Evolutionary conservation across 1,140 invertebrate species (phyloP).

Genomic region (Lamellibrachia luymesi): DNA sequence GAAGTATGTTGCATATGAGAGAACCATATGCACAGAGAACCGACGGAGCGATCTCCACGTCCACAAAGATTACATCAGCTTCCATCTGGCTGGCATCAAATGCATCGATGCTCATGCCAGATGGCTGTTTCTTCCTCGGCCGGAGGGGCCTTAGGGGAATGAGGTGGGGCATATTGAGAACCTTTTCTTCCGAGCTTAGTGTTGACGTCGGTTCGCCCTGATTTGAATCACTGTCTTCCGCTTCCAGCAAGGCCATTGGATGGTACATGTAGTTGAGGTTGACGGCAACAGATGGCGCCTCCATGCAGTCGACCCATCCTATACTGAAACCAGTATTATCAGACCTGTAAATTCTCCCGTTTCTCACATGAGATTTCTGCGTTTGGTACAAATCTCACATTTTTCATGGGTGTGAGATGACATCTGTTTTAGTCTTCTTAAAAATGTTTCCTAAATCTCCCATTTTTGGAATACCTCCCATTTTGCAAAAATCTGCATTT

Average conservation of each 20-base stretch:
- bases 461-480: no score
- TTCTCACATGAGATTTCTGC: not conserved
- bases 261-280: constrained; percentile 90
- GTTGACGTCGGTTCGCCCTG: constrained; percentile 62
- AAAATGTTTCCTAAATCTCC: no score
- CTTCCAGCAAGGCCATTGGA: constrained; percentile 57
- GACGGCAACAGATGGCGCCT: constrained; percentile 86
- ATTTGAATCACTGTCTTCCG: not conserved
- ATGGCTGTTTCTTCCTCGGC: constrained; percentile 26
- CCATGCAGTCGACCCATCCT: constrained; percentile 95
- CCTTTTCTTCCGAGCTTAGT: constrained; percentile 80
- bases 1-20: constrained; percentile 69
- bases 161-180: constrained; percentile 86
- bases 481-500: no score
- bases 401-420: no score
- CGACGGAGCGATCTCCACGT: constrained; percentile 90
- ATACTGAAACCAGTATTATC: constrained; percentile 55
- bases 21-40: constrained; percentile 84
- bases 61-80: constrained; percentile 84
- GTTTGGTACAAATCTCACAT: no score
- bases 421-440: no score
- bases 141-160: constrained; percentile 28
- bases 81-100: constrained; percentile 83
- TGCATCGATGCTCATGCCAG: not conserved
- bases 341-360: not conserved